Percentiles rank a stretch among this genome's conserved stretches.
Evolutionary conservation across 2,888 invertebrate genomes (phyloP).

Genomic region (Stenchaetothrips biformis): DNA sequence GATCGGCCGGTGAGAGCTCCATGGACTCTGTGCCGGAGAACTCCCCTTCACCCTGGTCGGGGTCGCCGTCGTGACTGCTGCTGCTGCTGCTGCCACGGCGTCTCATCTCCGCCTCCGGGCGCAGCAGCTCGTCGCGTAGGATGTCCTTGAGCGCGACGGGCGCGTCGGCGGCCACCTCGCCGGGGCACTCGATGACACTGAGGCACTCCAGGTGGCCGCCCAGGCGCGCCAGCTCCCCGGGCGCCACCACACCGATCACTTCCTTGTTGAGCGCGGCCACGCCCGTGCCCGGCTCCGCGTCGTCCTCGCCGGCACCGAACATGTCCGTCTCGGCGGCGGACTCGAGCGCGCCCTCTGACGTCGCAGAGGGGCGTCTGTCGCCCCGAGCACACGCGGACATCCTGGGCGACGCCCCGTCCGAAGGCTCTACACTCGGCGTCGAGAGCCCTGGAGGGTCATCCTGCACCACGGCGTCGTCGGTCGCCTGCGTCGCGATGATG

Average conservation of each 20-base stretch:
- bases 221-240: not conserved
- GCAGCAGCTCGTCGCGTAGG: constrained; percentile 37
- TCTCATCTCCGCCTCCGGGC: constrained; percentile 46
- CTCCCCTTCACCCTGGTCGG: constrained; percentile 37
- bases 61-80: constrained; percentile 22
- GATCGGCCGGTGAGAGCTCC: constrained; percentile 38
- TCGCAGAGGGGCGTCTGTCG: constrained; percentile 9
- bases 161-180: constrained; percentile 37
- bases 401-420: not conserved
- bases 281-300: constrained; percentile 47
- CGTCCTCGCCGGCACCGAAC: constrained; percentile 48
- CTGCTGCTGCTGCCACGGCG: constrained; percentile 38
- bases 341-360: constrained; percentile 40
- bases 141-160: constrained; percentile 34
- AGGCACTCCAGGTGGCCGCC: constrained; percentile 11
- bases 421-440: not conserved
- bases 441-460: constrained; percentile 14
- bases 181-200: constrained; percentile 31
- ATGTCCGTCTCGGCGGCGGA: constrained; percentile 53
- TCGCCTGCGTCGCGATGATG: too few relatives aligned
- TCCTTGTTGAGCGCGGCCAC: constrained; percentile 43
- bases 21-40: constrained; percentile 42
- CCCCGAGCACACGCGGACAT: not conserved
- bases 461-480: not conserved
- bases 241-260: constrained; percentile 1